Conservation (phyloP, 1,140 invertebrate genomes). For the Trachymyrmex septentrionalis region DNA sequence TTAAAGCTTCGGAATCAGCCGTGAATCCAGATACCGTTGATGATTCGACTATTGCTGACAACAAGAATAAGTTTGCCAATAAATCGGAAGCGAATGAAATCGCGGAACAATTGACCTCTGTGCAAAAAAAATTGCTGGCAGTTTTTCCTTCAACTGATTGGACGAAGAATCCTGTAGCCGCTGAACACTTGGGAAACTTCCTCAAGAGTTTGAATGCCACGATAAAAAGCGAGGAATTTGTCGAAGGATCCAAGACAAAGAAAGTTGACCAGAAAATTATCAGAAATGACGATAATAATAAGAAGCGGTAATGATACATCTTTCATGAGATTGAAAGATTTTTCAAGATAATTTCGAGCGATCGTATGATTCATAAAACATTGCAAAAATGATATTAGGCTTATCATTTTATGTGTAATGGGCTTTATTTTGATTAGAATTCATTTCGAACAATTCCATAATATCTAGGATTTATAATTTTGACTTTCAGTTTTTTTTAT, state of each 20-base stretch:
- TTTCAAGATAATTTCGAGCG: conserved; percentile 40
- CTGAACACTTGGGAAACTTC: conserved; percentile 79
- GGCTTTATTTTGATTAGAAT: too few relatives aligned
- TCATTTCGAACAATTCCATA: too few relatives aligned
- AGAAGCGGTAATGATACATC: conserved; percentile 53
- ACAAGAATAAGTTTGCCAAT: conserved; percentile 52
- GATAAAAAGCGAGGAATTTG: conserved; percentile 68
- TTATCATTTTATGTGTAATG: too few relatives aligned
- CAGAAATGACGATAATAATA: conserved; percentile 35
- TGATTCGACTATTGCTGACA: background rate
- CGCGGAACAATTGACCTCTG: conserved; percentile 70
- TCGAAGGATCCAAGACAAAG: conserved; percentile 30
- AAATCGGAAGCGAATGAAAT: conserved; percentile 31
- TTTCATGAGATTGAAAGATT: conserved; percentile 36
- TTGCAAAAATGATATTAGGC: background rate
- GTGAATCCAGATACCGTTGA: conserved; percentile 21
- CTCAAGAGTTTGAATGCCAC: conserved; percentile 76
- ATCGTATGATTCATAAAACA: conserved; percentile 1
- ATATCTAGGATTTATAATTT: background rate
- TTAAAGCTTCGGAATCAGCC: conserved; percentile 31
- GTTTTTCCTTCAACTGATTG: conserved; percentile 81
- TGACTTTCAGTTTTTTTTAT: background rate
- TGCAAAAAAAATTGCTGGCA: conserved; percentile 77
- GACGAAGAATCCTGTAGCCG: conserved; percentile 76
- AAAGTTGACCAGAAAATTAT: conserved; percentile 17